phyloP scores from a whole-genome alignment of 2,113 vertebrate genomes.

The Melospiza georgiana region DNA sequence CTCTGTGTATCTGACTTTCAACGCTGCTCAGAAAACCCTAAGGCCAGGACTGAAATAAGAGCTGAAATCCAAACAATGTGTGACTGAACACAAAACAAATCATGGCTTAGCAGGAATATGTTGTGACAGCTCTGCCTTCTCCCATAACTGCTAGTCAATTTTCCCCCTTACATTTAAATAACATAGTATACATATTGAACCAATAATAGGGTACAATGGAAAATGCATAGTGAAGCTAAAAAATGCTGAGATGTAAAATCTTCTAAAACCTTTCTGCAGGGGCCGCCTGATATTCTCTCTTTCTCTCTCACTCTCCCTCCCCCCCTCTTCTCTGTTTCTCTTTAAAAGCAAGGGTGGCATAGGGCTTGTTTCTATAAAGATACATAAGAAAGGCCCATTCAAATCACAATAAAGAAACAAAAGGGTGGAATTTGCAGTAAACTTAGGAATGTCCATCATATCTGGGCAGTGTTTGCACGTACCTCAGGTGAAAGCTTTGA shows the following conservation, averaged over 20 bases:
- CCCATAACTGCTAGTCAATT: slow-evolving; percentile 46
- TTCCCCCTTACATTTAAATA: slow-evolving; percentile 37
- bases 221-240: slow-evolving; percentile 9
- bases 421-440: neutral
- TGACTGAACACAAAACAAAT: slow-evolving; percentile 70
- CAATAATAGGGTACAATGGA: slow-evolving; percentile 11
- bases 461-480: neutral
- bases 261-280: slow-evolving; percentile 3
- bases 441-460: neutral
- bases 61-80: slow-evolving; percentile 66
- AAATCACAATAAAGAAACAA: neutral
- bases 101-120: slow-evolving; percentile 52
- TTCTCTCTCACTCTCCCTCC: rapidly evolving
- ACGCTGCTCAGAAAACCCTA: slow-evolving; percentile 18
- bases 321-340: rapidly evolving
- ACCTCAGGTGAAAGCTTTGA: neutral
- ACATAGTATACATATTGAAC: slow-evolving; percentile 41
- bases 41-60: slow-evolving; percentile 63
- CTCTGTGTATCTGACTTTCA: slow-evolving; percentile 28
- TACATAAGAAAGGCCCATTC: neutral
- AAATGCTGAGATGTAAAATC: slow-evolving; percentile 24
- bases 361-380: neutral
- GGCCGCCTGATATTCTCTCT: neutral
- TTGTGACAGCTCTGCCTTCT: slow-evolving; percentile 66
- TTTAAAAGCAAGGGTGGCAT: neutral